Percentiles rank a stretch among this genome's conserved stretches.
Evolutionary conservation across 2,888 invertebrate genomes (phyloP).

Genomic region (Cryptus armator): DNA sequence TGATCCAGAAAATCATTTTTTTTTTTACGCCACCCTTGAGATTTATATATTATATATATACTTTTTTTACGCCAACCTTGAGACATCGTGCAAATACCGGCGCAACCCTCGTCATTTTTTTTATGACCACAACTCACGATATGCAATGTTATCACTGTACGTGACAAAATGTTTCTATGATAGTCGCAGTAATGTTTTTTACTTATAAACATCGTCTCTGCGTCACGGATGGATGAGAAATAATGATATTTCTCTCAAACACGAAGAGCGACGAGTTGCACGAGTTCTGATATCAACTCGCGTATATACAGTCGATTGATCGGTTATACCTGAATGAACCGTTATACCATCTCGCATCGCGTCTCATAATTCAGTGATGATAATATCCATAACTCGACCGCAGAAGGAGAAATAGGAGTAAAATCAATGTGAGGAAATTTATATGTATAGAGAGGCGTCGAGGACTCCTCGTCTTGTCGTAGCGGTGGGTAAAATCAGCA

Average conservation of each 20-base stretch:
- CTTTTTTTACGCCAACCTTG: neutral
- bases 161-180: conserved; percentile 1
- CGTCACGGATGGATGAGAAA: conserved; percentile 1
- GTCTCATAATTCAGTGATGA: conserved; percentile 43
- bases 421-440: conserved; percentile 5
- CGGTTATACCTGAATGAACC: conserved; percentile 29
- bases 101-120: neutral
- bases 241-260: neutral
- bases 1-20: too few relatives aligned
- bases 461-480: conserved; percentile 32
- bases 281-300: neutral
- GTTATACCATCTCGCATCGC: conserved; percentile 34
- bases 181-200: neutral
- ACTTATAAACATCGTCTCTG: neutral
- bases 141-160: neutral
- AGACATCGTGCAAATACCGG: neutral
- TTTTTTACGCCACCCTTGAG: too few relatives aligned
- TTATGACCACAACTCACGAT: neutral
- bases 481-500: neutral
- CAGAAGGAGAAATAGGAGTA: conserved; percentile 22
- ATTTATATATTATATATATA: too few relatives aligned
- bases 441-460: conserved; percentile 14
- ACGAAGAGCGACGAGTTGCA: conserved; percentile 10
- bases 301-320: conserved; percentile 36
- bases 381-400: conserved; percentile 45